Evolutionary conservation across 2,888 invertebrate species (phyloP).

Genomic region (Scaptomyza polygonia): DNA sequence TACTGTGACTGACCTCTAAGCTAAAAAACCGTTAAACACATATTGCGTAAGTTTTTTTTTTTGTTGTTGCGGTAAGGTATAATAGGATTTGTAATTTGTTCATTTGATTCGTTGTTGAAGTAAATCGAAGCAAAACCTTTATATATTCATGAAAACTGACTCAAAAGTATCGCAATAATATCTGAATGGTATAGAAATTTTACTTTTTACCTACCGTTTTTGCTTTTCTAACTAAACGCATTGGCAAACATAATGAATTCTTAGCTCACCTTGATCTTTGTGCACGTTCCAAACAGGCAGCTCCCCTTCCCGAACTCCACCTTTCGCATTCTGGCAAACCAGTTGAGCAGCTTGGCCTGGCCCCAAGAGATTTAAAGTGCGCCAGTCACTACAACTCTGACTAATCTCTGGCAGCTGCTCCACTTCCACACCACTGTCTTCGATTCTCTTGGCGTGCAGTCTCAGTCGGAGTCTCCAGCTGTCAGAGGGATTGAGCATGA

Average conservation of each 20-base stretch:
- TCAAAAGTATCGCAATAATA: too few species aligned
- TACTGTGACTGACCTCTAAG: slow-evolving; percentile 61
- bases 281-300: slow-evolving; percentile 14
- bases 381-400: slow-evolving; percentile 65
- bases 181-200: neutral
- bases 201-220: neutral
- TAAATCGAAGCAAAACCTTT: too few species aligned
- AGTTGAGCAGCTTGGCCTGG: slow-evolving; percentile 55
- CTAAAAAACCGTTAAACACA: slow-evolving; percentile 48
- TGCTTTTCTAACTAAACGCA: slow-evolving; percentile 1
- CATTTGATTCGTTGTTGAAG: neutral
- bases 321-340: slow-evolving; percentile 47
- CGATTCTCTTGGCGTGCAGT: slow-evolving; percentile 38
- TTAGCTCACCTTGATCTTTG: slow-evolving; percentile 69
- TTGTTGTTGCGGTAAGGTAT: slow-evolving; percentile 10
- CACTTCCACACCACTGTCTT: slow-evolving; percentile 47
- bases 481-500: slow-evolving; percentile 44
- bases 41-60: slow-evolving; percentile 16
- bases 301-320: slow-evolving; percentile 10
- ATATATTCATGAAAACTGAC: too few species aligned
- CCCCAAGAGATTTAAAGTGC: slow-evolving; percentile 57
- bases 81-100: slow-evolving; percentile 15
- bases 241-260: slow-evolving; percentile 15
- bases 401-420: slow-evolving; percentile 77
- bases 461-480: slow-evolving; percentile 48